Evolutionary conservation across 2,888 invertebrate species (phyloP).

Genomic region (Vesta saturnalis): DNA sequence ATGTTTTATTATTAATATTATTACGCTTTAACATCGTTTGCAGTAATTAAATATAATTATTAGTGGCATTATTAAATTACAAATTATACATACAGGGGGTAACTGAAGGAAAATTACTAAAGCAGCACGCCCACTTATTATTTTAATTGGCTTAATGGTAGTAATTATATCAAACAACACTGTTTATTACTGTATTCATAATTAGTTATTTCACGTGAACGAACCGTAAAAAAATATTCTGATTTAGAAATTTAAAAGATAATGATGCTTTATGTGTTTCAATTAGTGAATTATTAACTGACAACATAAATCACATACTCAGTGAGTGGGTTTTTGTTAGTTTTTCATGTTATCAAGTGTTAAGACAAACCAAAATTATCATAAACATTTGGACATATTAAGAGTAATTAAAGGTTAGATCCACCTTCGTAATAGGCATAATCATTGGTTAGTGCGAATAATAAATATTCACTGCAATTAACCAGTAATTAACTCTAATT

Average conservation of each 20-base stretch:
- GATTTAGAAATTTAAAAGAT: conserved; percentile 5
- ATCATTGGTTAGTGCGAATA: too few species aligned
- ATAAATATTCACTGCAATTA: too few species aligned
- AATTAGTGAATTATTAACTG: too few species aligned
- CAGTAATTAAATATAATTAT: conserved; percentile 32
- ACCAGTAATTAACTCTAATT: too few species aligned
- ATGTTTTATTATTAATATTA: conserved; percentile 15
- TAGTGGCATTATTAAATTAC: conserved; percentile 40
- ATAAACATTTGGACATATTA: too few species aligned
- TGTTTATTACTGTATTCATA: conserved; percentile 34
- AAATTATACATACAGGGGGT: conserved; percentile 29
- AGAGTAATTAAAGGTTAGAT: too few species aligned
- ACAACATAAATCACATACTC: too few species aligned
- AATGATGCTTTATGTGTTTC: too few species aligned
- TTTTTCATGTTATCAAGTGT: too few species aligned
- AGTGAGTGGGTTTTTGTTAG: too few species aligned
- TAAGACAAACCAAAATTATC: too few species aligned
- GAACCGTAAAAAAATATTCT: conserved; percentile 28
- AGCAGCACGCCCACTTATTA: conserved; percentile 49
- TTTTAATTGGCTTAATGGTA: conserved; percentile 49
- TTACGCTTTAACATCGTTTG: conserved; percentile 8
- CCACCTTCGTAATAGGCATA: too few species aligned
- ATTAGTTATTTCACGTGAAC: conserved; percentile 35
- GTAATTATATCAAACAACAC: conserved; percentile 40
- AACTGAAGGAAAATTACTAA: conserved; percentile 34